Percentiles rank a stretch among this genome's conserved stretches.
These are phyloP conservation scores for Philopedon plagiatum DNA, from an alignment of 2,888 invertebrate genomes.

Conservation along the genomic window DNA sequence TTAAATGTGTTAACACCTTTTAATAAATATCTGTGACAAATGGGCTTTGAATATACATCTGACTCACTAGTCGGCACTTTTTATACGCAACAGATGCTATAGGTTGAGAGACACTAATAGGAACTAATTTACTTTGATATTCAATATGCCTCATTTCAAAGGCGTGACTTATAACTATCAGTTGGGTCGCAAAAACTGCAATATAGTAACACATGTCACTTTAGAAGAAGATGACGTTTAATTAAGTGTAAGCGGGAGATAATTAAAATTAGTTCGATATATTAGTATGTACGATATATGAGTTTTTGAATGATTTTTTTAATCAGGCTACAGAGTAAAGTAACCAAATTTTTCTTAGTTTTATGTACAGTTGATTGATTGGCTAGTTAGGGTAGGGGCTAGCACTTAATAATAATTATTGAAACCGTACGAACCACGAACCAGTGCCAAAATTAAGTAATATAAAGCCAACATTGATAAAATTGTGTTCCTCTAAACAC, in stretches of 20 bases:
- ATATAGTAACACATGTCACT: constrained; percentile 37
- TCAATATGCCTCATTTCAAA: constrained; percentile 52
- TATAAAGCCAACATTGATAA: too few relatives aligned
- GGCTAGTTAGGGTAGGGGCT: too few relatives aligned
- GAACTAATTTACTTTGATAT: constrained; percentile 60
- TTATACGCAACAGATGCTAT: constrained; percentile 53
- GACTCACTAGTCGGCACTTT: constrained; percentile 24
- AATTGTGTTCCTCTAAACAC: too few relatives aligned
- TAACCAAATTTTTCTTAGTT: too few relatives aligned
- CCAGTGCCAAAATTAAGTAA: too few relatives aligned
- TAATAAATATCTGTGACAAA: neutral
- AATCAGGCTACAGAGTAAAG: too few relatives aligned
- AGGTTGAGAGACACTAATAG: constrained; percentile 36
- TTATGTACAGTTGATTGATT: too few relatives aligned
- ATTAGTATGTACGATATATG: too few relatives aligned
- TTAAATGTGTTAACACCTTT: constrained; percentile 16
- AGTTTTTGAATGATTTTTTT: too few relatives aligned
- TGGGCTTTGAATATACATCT: neutral
- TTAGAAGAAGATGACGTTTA: constrained; percentile 24
- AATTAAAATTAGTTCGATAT: constrained; percentile 18
- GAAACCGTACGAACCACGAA: too few relatives aligned
- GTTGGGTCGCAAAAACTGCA: constrained; percentile 50
- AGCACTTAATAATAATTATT: too few relatives aligned
- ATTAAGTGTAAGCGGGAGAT: constrained; percentile 32
- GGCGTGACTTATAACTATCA: constrained; percentile 57